Evolutionary conservation across 2,888 invertebrate species (phyloP).

Genomic region (Oxycera nigricornis): DNA sequence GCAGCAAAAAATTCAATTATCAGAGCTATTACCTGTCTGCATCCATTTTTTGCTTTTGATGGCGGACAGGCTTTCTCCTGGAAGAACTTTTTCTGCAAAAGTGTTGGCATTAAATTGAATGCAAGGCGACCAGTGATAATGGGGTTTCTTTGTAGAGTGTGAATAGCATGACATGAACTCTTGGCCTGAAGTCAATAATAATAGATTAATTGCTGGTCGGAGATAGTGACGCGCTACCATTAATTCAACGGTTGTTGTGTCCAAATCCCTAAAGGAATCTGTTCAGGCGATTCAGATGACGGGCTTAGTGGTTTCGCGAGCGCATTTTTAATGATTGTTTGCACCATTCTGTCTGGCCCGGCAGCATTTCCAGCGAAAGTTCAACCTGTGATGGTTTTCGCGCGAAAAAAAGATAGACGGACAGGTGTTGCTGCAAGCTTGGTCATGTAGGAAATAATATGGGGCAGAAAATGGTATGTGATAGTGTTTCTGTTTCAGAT

Average conservation of each 20-base stretch:
- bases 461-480: neutral
- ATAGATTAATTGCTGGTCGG: neutral
- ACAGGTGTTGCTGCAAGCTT: neutral
- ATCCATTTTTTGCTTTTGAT: neutral
- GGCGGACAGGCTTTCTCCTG: neutral
- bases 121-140: neutral
- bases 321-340: neutral
- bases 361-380: neutral
- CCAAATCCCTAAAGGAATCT: no score
- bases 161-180: neutral
- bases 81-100: no score
- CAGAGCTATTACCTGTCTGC: neutral
- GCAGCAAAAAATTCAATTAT: neutral
- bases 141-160: neutral
- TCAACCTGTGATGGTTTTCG: neutral
- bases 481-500: neutral
- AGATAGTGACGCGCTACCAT: neutral
- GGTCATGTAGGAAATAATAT: neutral
- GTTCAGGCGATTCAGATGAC: neutral
- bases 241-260: neutral
- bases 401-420: neutral
- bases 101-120: neutral
- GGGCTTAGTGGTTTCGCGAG: neutral
- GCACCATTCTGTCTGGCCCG: neutral
- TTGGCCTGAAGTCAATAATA: neutral